Conservation (phyloP, 2,113 vertebrate species). For the Chionodraco myersi region DNA sequence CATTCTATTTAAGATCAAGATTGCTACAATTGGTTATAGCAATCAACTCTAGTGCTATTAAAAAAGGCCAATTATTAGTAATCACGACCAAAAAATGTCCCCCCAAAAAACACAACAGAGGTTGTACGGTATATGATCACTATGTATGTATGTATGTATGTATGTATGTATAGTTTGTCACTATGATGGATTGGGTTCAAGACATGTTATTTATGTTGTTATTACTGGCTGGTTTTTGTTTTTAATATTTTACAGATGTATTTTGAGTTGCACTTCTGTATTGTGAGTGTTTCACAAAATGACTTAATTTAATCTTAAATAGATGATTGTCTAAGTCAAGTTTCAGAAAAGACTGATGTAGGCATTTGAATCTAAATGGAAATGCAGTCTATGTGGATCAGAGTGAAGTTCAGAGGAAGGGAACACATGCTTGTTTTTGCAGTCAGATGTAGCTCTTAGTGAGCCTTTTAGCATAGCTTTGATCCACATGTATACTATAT, state of each 20-base stretch:
- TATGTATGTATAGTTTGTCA: too few relatives aligned
- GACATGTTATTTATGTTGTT: not conserved
- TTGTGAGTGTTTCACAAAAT: too few relatives aligned
- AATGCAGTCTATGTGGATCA: not conserved
- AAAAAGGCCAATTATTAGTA: not conserved
- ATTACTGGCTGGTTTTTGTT: not conserved
- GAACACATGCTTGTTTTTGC: constrained; percentile 1
- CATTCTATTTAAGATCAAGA: constrained; percentile 37
- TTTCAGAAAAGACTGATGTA: not conserved
- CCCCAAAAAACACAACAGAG: not conserved
- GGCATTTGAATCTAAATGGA: not conserved
- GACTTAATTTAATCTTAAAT: too few relatives aligned
- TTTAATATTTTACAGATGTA: not conserved
- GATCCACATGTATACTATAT: not conserved
- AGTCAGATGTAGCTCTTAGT: constrained; percentile 13
- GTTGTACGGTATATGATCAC: not conserved
- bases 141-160: too few relatives aligned
- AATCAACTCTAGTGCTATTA: not conserved
- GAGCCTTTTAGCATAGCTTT: constrained; percentile 5
- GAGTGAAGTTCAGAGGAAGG: not conserved
- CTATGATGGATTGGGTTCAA: not conserved
- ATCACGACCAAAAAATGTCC: not conserved
- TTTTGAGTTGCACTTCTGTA: not conserved
- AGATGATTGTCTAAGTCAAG: not conserved
- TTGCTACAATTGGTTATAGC: not conserved